Conservation (phyloP, 2,888 invertebrate genomes). For the Quadroppia sp. region DNA sequence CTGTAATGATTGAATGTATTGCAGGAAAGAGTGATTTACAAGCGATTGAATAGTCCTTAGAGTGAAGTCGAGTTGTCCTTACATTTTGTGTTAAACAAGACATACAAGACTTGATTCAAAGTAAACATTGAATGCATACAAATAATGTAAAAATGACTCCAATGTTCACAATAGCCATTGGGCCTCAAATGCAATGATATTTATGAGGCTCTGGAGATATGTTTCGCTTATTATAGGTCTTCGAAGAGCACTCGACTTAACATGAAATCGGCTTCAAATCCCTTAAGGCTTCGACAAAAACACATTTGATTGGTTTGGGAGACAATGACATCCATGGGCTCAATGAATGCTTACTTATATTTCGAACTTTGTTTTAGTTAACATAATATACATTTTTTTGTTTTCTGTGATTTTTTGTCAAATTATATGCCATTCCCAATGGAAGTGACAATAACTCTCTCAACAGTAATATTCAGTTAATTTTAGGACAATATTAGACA, state of each 20-base stretch:
- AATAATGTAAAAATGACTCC: constrained; percentile 14
- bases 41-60: neutral
- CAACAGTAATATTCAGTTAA: neutral
- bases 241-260: constrained; percentile 14
- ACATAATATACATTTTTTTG: neutral
- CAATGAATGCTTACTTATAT: too few relatives aligned
- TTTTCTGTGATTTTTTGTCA: neutral
- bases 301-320: neutral
- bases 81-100: neutral
- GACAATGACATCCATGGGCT: neutral
- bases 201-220: constrained; percentile 31
- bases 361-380: too few relatives aligned
- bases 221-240: constrained; percentile 31
- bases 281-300: neutral
- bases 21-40: constrained; percentile 12
- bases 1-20: neutral
- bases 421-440: neutral
- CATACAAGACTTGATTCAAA: neutral
- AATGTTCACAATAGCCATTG: constrained; percentile 11
- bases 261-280: constrained; percentile 4
- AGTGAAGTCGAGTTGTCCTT: too few relatives aligned
- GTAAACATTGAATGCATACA: constrained; percentile 15
- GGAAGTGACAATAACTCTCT: neutral
- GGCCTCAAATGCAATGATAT: constrained; percentile 12
- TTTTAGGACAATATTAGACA: constrained; percentile 3